Percentiles rank a stretch among this genome's conserved stretches.
These are phyloP conservation scores for Dermochelys coriacea DNA, from an alignment of 2,797 vertebrate genomes.

Conservation along the genomic window DNA sequence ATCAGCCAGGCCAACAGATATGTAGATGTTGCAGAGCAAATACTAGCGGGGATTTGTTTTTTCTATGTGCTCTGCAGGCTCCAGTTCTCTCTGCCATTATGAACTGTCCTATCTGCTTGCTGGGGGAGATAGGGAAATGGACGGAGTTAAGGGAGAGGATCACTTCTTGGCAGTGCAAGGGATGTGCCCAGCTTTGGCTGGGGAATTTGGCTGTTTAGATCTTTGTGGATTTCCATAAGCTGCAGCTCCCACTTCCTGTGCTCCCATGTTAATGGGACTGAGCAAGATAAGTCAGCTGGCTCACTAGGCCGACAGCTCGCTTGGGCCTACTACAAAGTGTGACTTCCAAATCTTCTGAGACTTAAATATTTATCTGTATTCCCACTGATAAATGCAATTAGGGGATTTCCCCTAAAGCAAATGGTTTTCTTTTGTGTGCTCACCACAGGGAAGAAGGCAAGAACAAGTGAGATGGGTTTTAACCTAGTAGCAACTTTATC, in stretches of 20 bases:
- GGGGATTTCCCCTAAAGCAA: not conserved
- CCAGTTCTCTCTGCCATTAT: not conserved
- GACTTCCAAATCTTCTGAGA: not conserved
- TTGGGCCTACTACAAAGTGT: not conserved
- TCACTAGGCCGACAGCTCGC: not conserved
- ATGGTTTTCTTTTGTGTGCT: not conserved
- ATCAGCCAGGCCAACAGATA: conserved; percentile 6
- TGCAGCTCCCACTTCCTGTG: not conserved
- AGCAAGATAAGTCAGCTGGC: not conserved
- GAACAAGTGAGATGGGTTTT: not conserved
- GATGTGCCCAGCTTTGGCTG: not conserved
- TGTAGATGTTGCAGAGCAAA: conserved; percentile 53
- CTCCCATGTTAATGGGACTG: not conserved
- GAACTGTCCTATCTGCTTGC: not conserved
- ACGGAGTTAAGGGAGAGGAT: not conserved
- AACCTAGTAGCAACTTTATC: not conserved
- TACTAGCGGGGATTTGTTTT: conserved; percentile 20
- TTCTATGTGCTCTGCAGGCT: conserved; percentile 3
- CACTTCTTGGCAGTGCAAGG: not conserved
- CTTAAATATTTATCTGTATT: not conserved
- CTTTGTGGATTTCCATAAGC: not conserved
- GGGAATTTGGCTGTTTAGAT: not conserved
- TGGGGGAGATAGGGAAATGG: not conserved
- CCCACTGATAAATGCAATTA: not conserved
- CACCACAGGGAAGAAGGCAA: not conserved